phyloP scores from a whole-genome alignment of 2,888 invertebrate species.

The Melinopterus prodromus region DNA sequence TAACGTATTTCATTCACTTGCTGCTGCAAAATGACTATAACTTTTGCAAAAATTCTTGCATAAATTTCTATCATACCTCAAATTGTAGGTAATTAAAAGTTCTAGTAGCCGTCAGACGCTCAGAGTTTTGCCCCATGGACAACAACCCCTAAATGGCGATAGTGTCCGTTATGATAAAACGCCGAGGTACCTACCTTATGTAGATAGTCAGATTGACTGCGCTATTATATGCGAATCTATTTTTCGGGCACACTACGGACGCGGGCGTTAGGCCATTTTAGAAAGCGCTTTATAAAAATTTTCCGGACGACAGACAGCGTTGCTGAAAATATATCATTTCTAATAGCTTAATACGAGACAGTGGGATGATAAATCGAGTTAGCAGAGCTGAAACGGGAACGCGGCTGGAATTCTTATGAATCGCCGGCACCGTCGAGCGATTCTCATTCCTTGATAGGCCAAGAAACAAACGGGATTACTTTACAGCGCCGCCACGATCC shows the following conservation, averaged over 20 bases:
- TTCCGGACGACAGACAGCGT: constrained; percentile 4
- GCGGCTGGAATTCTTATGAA: constrained; percentile 24
- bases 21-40: too few relatives aligned
- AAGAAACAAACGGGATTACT: constrained; percentile 13
- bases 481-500: not conserved
- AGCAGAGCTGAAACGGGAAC: constrained; percentile 11
- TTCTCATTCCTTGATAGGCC: not conserved
- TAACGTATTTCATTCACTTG: too few relatives aligned
- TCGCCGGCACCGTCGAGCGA: constrained; percentile 5
- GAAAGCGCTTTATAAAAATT: constrained; percentile 19
- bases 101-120: too few relatives aligned
- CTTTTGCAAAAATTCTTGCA: too few relatives aligned
- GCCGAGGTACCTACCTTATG: too few relatives aligned
- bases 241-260: not conserved
- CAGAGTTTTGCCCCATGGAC: too few relatives aligned
- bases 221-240: not conserved
- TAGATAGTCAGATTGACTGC: too few relatives aligned
- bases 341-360: constrained; percentile 26
- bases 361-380: constrained; percentile 22
- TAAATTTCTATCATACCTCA: too few relatives aligned
- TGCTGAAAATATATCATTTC: constrained; percentile 21
- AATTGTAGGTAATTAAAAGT: too few relatives aligned
- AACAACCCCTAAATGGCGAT: too few relatives aligned
- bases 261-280: not conserved
- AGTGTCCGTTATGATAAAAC: too few relatives aligned